These are phyloP conservation scores for Diarsia rubi DNA, from an alignment of 2,888 invertebrate species.

Conservation along the genomic window DNA sequence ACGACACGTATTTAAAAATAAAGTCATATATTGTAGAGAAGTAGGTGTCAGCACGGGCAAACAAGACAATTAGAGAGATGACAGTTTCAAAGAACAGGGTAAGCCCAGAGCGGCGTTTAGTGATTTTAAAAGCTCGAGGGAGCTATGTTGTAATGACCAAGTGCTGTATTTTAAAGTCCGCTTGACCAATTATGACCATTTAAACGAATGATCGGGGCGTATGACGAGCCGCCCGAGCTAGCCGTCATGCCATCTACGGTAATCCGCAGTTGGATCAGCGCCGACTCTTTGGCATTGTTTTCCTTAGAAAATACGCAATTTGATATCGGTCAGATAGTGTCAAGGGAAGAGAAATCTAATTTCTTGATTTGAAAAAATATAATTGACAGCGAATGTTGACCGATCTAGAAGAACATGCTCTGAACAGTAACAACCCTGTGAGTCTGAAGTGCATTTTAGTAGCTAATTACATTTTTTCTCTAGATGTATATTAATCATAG, in stretches of 20 bases:
- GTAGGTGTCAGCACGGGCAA: slow-evolving; percentile 63
- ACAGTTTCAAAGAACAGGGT: slow-evolving; percentile 55
- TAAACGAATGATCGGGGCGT: slow-evolving; percentile 82
- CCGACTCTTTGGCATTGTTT: slow-evolving; percentile 84
- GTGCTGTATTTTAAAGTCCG: slow-evolving; percentile 81
- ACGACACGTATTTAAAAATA: slow-evolving; percentile 67
- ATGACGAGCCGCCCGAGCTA: slow-evolving; percentile 80
- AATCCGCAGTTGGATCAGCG: slow-evolving; percentile 84
- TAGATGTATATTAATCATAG: slow-evolving; percentile 78
- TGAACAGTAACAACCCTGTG: slow-evolving; percentile 12
- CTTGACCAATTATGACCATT: slow-evolving; percentile 88
- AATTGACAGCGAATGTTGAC: slow-evolving; percentile 41
- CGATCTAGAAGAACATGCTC: not conserved
- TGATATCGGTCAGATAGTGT: slow-evolving; percentile 72
- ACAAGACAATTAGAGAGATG: slow-evolving; percentile 64
- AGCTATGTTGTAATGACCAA: slow-evolving; percentile 82
- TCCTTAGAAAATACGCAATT: slow-evolving; percentile 78
- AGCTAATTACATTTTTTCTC: slow-evolving; percentile 56
- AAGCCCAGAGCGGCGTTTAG: slow-evolving; percentile 58
- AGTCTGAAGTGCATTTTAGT: slow-evolving; percentile 18
- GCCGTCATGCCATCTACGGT: slow-evolving; percentile 86
- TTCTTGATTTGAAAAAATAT: slow-evolving; percentile 51
- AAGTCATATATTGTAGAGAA: slow-evolving; percentile 65
- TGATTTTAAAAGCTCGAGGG: slow-evolving; percentile 67
- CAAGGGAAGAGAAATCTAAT: slow-evolving; percentile 54